phyloP scores from a whole-genome alignment of 2,113 vertebrate species.

The Hemiprocne comata region DNA sequence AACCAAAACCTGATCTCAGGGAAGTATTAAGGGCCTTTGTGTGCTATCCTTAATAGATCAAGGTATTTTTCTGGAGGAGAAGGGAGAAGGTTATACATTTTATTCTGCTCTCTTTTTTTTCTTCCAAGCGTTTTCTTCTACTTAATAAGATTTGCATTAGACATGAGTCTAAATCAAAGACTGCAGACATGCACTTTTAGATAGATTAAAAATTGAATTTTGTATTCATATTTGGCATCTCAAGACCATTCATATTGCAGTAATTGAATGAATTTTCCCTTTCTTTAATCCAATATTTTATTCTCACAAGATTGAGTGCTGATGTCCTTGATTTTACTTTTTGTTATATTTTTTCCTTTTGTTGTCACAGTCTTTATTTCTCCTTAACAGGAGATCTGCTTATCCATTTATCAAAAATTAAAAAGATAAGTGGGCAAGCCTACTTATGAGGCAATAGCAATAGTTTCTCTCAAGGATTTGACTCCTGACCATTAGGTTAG shows the following conservation, averaged over 20 bases:
- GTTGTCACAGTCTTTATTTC: neutral
- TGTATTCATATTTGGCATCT: neutral
- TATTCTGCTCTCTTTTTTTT: neutral
- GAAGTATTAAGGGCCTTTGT: neutral
- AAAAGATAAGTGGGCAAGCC: neutral
- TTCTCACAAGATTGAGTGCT: neutral
- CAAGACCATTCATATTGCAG: neutral
- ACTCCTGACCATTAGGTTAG: neutral
- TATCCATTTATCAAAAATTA: neutral
- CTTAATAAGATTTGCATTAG: slow-evolving; percentile 21
- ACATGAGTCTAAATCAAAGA: slow-evolving; percentile 6
- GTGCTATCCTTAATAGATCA: neutral
- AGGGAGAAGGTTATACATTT: neutral
- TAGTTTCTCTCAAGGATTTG: neutral
- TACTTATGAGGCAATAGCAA: neutral
- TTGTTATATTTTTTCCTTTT: neutral
- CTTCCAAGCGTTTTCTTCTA: neutral
- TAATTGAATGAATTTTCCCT: neutral
- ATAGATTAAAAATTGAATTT: slow-evolving; percentile 36
- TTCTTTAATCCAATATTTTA: slow-evolving; percentile 24
- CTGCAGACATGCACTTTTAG: neutral
- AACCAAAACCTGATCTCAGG: neutral
- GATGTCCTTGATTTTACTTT: neutral
- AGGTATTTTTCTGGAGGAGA: neutral
- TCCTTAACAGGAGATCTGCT: neutral